Conservation (phyloP, 2,888 invertebrate genomes). For the Eristalis pertinax region DNA sequence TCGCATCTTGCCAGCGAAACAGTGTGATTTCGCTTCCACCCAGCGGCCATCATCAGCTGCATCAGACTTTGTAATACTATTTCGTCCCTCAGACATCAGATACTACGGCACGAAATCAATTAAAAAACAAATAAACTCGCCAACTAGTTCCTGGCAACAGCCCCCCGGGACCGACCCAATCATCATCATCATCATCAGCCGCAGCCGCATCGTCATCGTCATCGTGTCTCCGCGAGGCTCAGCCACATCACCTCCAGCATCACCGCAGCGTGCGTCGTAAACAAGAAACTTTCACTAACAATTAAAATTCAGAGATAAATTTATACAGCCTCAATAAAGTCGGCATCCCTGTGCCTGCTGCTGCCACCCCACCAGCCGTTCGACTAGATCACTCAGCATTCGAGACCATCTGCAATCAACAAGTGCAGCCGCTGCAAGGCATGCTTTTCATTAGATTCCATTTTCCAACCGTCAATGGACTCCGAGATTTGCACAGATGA, state of each 20-base stretch:
- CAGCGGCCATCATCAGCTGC: neutral
- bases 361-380: neutral
- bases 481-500: constrained; percentile 61
- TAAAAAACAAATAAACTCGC: constrained; percentile 30
- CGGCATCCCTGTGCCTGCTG: constrained; percentile 11
- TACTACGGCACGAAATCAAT: constrained; percentile 22
- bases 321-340: constrained; percentile 65
- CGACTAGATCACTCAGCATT: neutral
- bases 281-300: constrained; percentile 64
- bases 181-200: constrained; percentile 25
- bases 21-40: neutral
- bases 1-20: neutral
- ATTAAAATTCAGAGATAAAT: constrained; percentile 70
- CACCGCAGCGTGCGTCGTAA: neutral
- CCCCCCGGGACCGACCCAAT: neutral
- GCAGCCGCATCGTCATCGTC: neutral
- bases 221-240: constrained; percentile 20
- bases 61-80: neutral
- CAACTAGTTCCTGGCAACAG: constrained; percentile 37
- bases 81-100: neutral
- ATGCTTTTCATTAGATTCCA: constrained; percentile 54
- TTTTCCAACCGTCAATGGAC: constrained; percentile 49
- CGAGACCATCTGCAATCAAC: constrained; percentile 32
- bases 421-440: constrained; percentile 36
- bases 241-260: neutral